These are phyloP conservation scores for Carassius gibelio DNA, from an alignment of 2,113 vertebrate genomes.

Conservation along the genomic window DNA sequence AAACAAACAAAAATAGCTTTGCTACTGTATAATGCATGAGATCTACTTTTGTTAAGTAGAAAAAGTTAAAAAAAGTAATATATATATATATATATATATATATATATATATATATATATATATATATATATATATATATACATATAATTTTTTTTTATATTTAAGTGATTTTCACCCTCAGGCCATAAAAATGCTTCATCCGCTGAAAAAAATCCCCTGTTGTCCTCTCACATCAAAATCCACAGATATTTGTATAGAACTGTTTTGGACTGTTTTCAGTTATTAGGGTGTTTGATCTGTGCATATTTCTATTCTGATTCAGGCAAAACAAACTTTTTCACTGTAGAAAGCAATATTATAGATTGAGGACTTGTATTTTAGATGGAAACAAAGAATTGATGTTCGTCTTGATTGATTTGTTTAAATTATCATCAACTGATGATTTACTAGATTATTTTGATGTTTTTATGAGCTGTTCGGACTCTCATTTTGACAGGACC, in stretches of 20 bases:
- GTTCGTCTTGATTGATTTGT: background rate
- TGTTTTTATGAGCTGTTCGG: background rate
- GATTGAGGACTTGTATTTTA: no score
- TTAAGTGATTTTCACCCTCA: background rate
- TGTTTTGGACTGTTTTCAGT: background rate
- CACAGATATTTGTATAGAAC: background rate
- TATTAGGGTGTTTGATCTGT: background rate
- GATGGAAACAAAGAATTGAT: no score
- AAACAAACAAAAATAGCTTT: background rate
- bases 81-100: no score
- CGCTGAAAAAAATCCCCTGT: background rate
- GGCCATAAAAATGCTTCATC: background rate
- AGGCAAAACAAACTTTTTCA: background rate
- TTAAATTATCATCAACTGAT: background rate
- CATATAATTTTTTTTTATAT: no score
- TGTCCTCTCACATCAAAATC: background rate
- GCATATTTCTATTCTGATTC: background rate
- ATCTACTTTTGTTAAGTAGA: background rate
- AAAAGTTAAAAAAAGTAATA: no score
- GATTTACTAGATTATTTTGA: background rate
- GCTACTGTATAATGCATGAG: background rate
- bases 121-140: no score
- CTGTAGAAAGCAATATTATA: background rate
- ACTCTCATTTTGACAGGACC: background rate
- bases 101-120: no score